Base-by-base conservation (phyloP, 2,888 invertebrate genomes). In the Thera obeliscata region DNA sequence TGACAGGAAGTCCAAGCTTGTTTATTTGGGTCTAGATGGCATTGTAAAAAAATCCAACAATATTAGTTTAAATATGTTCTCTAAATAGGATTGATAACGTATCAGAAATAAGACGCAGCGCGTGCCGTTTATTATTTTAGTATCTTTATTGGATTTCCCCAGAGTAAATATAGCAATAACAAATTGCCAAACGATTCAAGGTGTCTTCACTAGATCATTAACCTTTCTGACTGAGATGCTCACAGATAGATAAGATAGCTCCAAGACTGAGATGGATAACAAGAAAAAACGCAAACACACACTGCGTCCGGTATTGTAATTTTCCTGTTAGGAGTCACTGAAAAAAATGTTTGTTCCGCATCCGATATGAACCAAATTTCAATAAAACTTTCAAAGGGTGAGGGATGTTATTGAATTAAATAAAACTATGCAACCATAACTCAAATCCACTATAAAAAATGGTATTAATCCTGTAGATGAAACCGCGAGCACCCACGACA, bases 401-500 rank as follows among this genome's bases (percentile, higher is more conserved):
- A 58, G 9, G 11, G 46, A 12, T 36, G 11, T 49, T 60, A 57
- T 50, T 61, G 3, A 35, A 57, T 58, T n/a, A 41, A 2, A 57
- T 12, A 33, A 54, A 55, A 64, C 55, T 38, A 22, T 8, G 50
- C 12, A 50, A 9, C 33, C 33, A 2, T 52, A 52, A 33, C 9
- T 6, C 9, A 2, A 52, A 8, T 33, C 33, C 2, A 5, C 6
- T 4, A 41, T 5, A 41, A 6, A 41, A 41, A 7, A 7, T 7
- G 2, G 41, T 41, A 41, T 41, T 41, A 41, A 41, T 4, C 5
- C 7, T 41, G 41, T 1, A 60, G 46, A 61, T 67, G 60, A 61
- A 57, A 54, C 58, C 68, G 67, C 74, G 60, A 67, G 69, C 70
- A 68, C 70, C 57, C 64, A 56, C 64, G 64, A 66, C 63, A 61